Conservation (phyloP, 2,888 invertebrate species). For the Frankliniella intonsa region DNA sequence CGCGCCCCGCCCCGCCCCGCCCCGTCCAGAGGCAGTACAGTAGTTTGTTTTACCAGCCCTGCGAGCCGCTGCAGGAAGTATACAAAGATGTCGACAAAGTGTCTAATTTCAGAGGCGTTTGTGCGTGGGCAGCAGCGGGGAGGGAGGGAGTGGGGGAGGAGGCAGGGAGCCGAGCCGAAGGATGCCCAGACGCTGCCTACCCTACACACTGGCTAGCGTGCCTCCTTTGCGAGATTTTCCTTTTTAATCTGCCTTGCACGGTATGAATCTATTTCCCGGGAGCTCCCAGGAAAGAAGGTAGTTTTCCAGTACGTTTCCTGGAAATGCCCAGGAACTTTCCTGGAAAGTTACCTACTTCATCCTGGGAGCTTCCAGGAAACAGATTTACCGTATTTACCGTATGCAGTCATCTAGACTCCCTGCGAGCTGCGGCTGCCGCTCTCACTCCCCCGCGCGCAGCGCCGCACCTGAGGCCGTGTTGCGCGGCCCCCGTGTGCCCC, state of each 20-base stretch:
- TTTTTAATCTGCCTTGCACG: no score
- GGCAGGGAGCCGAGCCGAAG: background rate
- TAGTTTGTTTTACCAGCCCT: constrained; percentile 19
- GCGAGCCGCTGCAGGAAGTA: background rate
- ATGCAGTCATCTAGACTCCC: background rate
- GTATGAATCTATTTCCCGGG: no score
- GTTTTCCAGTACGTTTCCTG: no score
- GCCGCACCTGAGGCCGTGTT: background rate
- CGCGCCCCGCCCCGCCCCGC: background rate
- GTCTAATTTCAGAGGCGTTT: background rate
- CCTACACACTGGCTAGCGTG: background rate
- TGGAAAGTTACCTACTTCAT: no score
- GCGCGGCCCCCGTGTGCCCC: background rate
- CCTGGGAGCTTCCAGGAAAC: no score
- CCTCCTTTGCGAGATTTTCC: no score
- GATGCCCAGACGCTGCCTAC: constrained; percentile 9
- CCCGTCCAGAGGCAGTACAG: background rate
- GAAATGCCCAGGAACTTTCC: no score
- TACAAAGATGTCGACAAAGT: constrained; percentile 26
- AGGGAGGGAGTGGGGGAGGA: background rate
- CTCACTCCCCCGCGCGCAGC: background rate
- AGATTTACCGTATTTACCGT: no score
- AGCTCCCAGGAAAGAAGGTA: no score
- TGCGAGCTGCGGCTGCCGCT: background rate
- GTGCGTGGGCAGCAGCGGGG: background rate